Evolutionary conservation across 2,113 vertebrate genomes (phyloP).

Genomic region (Sialia sialis): DNA sequence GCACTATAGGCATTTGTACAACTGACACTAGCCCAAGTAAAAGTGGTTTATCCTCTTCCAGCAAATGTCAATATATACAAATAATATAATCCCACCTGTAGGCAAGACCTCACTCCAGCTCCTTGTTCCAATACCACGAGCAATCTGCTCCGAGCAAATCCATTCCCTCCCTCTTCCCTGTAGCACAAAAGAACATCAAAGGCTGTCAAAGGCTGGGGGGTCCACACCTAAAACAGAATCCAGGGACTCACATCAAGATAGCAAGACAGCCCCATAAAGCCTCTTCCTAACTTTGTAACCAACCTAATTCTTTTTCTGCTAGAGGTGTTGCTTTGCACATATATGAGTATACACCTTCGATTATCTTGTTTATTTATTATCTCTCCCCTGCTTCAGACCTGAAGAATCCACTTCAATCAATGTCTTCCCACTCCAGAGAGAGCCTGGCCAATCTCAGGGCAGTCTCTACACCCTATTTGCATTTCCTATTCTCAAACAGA

Average conservation of each 20-base stretch:
- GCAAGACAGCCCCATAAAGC: background rate
- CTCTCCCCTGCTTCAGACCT: background rate
- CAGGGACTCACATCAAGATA: background rate
- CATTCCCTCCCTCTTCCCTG: background rate
- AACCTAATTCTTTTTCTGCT: background rate
- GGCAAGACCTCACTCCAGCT: background rate
- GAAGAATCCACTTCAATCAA: background rate
- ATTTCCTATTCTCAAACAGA: background rate
- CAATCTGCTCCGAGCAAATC: background rate
- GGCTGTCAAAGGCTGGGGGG: background rate
- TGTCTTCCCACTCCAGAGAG: background rate
- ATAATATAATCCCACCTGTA: background rate
- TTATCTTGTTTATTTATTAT: background rate
- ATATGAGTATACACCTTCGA: background rate
- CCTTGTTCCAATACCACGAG: fast-evolving
- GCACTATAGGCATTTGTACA: background rate
- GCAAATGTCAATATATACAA: background rate
- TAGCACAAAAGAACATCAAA: background rate
- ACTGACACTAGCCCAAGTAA: background rate
- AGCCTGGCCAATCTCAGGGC: background rate
- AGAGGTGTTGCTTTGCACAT: background rate
- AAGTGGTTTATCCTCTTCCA: background rate
- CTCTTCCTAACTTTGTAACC: background rate
- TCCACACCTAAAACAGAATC: background rate
- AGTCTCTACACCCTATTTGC: background rate